Conservation (phyloP, 2,888 invertebrate species). For the Cryptophagus acutangulus region DNA sequence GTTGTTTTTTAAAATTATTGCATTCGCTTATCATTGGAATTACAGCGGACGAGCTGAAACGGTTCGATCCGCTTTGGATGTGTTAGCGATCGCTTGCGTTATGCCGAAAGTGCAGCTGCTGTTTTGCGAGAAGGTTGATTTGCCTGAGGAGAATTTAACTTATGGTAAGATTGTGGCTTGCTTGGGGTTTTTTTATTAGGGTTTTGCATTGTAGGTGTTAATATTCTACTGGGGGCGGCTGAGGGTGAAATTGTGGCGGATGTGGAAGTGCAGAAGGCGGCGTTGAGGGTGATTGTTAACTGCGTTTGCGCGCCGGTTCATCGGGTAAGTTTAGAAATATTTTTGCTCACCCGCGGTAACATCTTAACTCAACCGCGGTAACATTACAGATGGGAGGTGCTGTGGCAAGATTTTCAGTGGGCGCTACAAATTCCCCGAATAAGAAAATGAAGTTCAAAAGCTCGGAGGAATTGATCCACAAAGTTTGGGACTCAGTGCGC, state of each 20-base stretch:
- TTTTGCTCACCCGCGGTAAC: too few species aligned
- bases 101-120: slow-evolving; percentile 74
- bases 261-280: slow-evolving; percentile 87
- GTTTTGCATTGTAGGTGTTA: too few species aligned
- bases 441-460: slow-evolving; percentile 61
- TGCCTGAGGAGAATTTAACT: slow-evolving; percentile 71
- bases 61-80: slow-evolving; percentile 76
- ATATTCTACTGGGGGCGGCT: slow-evolving; percentile 78
- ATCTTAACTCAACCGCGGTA: too few species aligned
- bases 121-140: slow-evolving; percentile 70
- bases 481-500: slow-evolving; percentile 91
- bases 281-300: slow-evolving; percentile 84
- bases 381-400: slow-evolving; percentile 49
- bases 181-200: slow-evolving; percentile 21
- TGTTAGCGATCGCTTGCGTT: slow-evolving; percentile 84
- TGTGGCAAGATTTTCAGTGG: slow-evolving; percentile 49
- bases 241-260: slow-evolving; percentile 89
- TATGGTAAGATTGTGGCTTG: slow-evolving; percentile 52
- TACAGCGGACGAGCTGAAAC: slow-evolving; percentile 82
- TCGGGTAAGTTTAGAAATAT: slow-evolving; percentile 54
- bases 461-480: slow-evolving; percentile 82
- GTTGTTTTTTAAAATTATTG: slow-evolving; percentile 78
- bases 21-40: slow-evolving; percentile 88
- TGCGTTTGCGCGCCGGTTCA: slow-evolving; percentile 89
- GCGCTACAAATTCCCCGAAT: slow-evolving; percentile 50